Conservation (phyloP, 1,140 invertebrate species). For the Bombus pascuorum region DNA sequence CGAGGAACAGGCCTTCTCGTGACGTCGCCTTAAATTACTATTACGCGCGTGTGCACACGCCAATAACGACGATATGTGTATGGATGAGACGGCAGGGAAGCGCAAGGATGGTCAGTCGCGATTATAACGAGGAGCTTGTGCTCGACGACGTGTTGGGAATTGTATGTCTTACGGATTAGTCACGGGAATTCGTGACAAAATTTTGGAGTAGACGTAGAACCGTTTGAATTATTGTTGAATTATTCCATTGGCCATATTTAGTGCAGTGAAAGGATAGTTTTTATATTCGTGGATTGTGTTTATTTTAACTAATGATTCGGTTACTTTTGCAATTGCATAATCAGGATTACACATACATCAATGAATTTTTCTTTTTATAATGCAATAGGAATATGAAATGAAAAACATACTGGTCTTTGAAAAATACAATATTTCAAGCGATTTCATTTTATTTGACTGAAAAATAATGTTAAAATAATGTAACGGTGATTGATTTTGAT, state of each 20-base stretch:
- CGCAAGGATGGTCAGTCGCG: background rate
- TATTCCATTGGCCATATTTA: background rate
- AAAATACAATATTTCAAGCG: too few species aligned
- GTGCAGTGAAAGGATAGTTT: background rate
- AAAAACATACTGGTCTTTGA: too few species aligned
- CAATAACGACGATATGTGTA: background rate
- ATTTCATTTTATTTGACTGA: too few species aligned
- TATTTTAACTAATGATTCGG: background rate
- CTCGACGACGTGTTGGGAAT: background rate
- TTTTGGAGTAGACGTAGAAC: background rate
- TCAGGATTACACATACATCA: too few species aligned
- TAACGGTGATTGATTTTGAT: too few species aligned
- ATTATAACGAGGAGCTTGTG: background rate
- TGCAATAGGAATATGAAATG: too few species aligned
- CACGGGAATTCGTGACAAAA: background rate
- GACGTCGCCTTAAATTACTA: conserved; percentile 46
- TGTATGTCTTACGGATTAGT: background rate
- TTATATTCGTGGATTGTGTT: background rate
- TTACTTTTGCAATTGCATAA: too few species aligned
- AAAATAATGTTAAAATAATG: too few species aligned
- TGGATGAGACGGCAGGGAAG: background rate
- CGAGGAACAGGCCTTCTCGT: conserved; percentile 37
- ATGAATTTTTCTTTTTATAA: too few species aligned
- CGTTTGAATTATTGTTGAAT: background rate
- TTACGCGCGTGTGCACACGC: background rate